A percentile compares a stretch with the other conserved stretches of the same genome.
Evolutionary conservation across 2,888 invertebrate species (phyloP).

Genomic region (Galerucella calmariensis): DNA sequence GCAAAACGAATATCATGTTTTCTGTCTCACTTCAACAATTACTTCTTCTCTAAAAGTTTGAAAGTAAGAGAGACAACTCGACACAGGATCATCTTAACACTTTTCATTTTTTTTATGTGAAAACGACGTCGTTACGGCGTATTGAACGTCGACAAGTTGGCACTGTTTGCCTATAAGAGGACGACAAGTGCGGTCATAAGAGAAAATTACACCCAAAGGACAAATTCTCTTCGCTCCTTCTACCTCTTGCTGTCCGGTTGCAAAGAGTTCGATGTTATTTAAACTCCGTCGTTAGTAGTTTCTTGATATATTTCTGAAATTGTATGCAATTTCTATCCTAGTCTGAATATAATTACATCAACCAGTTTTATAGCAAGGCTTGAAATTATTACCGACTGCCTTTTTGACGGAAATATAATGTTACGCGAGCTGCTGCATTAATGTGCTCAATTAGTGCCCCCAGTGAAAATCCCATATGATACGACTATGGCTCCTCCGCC

Average conservation of each 20-base stretch:
- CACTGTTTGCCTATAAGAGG: slow-evolving; percentile 35
- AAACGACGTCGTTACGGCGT: slow-evolving; percentile 33
- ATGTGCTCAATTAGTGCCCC: no score
- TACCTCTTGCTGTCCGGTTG: slow-evolving; percentile 30
- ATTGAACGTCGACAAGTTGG: slow-evolving; percentile 32
- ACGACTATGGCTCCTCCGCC: no score
- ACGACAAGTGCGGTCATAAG: slow-evolving; percentile 43
- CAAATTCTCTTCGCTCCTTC: slow-evolving; percentile 32
- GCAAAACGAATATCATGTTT: background rate
- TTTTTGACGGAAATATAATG: no score
- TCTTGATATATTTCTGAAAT: background rate
- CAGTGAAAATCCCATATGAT: no score
- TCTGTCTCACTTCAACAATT: background rate
- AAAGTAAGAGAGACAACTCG: background rate
- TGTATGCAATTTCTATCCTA: background rate
- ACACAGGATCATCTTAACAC: slow-evolving; percentile 14
- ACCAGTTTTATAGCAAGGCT: background rate
- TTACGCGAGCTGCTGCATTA: no score
- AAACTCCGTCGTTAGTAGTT: background rate
- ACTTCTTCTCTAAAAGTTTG: slow-evolving; percentile 1
- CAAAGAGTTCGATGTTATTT: background rate
- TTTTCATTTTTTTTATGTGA: slow-evolving; percentile 18
- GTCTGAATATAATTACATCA: background rate
- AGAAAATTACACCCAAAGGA: slow-evolving; percentile 41
- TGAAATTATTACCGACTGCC: no score